Evolutionary conservation across 2,113 vertebrate genomes (phyloP).

Genomic region (Sceloporus tristichus): DNA sequence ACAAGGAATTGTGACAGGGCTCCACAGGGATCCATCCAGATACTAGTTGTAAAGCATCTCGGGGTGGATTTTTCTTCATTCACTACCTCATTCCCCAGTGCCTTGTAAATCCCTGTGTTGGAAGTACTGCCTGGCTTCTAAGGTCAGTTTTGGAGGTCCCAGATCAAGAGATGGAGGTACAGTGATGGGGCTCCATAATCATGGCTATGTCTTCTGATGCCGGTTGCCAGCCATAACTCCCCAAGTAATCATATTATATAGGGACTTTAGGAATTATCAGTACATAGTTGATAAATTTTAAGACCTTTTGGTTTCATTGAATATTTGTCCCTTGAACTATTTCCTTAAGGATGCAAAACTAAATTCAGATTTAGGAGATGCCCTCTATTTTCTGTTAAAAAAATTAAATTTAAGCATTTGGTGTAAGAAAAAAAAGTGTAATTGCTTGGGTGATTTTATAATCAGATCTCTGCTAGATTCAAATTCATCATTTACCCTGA

Average conservation of each 20-base stretch:
- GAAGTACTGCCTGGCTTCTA: no score
- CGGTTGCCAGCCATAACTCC: background rate
- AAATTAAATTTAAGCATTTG: no score
- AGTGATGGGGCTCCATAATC: no score
- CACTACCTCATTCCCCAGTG: no score
- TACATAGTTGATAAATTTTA: background rate
- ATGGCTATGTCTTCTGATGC: background rate
- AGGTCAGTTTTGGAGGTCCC: no score
- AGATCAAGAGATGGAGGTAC: no score
- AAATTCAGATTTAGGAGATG: constrained; percentile 35
- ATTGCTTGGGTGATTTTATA: background rate
- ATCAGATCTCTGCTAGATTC: constrained; percentile 41
- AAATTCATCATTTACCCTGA: constrained; percentile 10
- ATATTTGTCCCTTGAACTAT: constrained; percentile 40
- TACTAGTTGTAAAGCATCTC: no score
- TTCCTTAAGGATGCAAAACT: constrained; percentile 36
- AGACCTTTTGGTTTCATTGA: constrained; percentile 3
- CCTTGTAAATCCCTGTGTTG: no score
- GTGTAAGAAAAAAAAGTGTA: constrained; percentile 15
- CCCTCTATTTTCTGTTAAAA: constrained; percentile 9
- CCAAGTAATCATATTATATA: background rate
- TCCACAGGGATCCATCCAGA: no score
- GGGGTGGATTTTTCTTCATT: no score
- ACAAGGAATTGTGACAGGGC: no score
- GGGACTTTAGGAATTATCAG: background rate